Evolutionary conservation across 1,140 invertebrate species (phyloP).

Genomic region (Dufourea novaeangliae): DNA sequence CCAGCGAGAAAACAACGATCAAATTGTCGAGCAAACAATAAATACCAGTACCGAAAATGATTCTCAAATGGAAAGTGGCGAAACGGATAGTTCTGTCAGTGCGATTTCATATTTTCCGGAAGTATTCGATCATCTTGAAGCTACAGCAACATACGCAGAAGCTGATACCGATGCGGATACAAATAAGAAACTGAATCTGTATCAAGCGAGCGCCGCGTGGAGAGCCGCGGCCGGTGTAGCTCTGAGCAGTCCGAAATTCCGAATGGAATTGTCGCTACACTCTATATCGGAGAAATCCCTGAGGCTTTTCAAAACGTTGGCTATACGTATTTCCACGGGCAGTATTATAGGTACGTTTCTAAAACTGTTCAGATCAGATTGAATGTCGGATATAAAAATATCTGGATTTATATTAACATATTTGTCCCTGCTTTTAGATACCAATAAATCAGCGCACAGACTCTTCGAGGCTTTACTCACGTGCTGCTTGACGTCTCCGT

Average conservation of each 20-base stretch:
- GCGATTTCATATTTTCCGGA: neutral
- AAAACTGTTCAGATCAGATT: neutral
- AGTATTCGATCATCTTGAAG: neutral
- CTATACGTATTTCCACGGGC: slow-evolving; percentile 71
- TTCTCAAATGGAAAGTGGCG: neutral
- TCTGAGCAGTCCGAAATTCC: slow-evolving; percentile 83
- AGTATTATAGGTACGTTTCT: slow-evolving; percentile 67
- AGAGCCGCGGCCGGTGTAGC: slow-evolving; percentile 83
- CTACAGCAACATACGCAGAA: neutral
- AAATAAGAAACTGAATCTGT: slow-evolving; percentile 64
- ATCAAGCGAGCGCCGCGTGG: slow-evolving; percentile 81
- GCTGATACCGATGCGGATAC: neutral
- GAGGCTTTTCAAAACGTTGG: slow-evolving; percentile 70
- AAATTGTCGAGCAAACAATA: neutral
- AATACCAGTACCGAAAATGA: neutral
- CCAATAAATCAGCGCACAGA: slow-evolving; percentile 75
- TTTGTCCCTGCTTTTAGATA: slow-evolving; percentile 67
- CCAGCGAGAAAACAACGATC: neutral
- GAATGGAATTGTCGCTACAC: slow-evolving; percentile 77
- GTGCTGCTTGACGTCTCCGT: slow-evolving; percentile 75
- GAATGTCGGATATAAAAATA: neutral
- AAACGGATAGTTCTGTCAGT: slow-evolving; percentile 49
- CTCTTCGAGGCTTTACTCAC: slow-evolving; percentile 79
- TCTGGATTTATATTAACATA: slow-evolving; percentile 7
- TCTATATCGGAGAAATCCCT: slow-evolving; percentile 61